Conservation (phyloP, 2,888 invertebrate genomes). For the Phyllotreta striolata region DNA sequence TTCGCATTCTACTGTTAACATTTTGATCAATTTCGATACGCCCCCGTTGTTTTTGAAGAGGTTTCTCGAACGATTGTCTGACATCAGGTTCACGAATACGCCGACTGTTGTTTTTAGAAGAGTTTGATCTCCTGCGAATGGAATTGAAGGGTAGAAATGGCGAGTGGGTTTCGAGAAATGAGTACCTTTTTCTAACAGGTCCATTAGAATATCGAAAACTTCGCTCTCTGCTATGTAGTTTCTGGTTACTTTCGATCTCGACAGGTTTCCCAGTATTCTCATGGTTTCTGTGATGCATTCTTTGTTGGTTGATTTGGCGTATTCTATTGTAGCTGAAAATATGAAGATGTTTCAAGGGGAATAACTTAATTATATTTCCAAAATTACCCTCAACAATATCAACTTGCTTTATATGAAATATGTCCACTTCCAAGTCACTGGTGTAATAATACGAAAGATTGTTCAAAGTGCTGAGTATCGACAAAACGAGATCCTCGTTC, state of each 20-base stretch:
- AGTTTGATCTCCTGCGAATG: slow-evolving; percentile 67
- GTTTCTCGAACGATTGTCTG: slow-evolving; percentile 65
- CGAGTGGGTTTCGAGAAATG: background rate
- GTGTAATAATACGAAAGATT: slow-evolving; percentile 82
- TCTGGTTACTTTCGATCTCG: slow-evolving; percentile 72
- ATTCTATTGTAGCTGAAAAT: slow-evolving; percentile 60
- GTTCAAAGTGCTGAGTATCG: slow-evolving; percentile 82
- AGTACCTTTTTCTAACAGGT: slow-evolving; percentile 67
- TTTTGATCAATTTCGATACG: slow-evolving; percentile 63
- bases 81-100: slow-evolving; percentile 81
- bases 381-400: slow-evolving; percentile 62
- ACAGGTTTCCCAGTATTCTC: slow-evolving; percentile 84
- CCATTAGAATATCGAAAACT: slow-evolving; percentile 67
- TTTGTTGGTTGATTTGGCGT: slow-evolving; percentile 60
- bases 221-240: slow-evolving; percentile 73
- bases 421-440: slow-evolving; percentile 59
- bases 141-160: background rate
- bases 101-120: slow-evolving; percentile 81
- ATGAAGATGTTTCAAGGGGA: background rate
- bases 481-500: slow-evolving; percentile 78
- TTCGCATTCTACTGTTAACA: slow-evolving; percentile 67
- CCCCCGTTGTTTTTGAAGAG: slow-evolving; percentile 65
- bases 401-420: slow-evolving; percentile 63
- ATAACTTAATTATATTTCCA: background rate
- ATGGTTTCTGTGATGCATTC: slow-evolving; percentile 74